Conservation (phyloP, 2,888 invertebrate genomes). For the Melieria picta region DNA sequence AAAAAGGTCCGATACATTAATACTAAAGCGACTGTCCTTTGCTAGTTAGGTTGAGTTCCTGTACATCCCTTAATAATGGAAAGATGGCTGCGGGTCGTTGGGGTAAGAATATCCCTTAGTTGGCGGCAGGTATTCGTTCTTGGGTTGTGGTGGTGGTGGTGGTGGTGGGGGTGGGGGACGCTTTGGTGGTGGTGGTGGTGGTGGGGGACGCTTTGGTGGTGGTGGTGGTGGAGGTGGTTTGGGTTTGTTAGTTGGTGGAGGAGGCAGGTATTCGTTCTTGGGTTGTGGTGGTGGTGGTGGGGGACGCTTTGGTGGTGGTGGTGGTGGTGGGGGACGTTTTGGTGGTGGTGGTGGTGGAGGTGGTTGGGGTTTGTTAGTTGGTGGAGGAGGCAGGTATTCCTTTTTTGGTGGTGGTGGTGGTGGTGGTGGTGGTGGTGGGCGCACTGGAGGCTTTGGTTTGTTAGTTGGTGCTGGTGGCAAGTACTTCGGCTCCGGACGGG, state of each 20-base stretch:
- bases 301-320: slow-evolving; percentile 33
- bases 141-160: slow-evolving; percentile 34
- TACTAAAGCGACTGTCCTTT: slow-evolving; percentile 25
- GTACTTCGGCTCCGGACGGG: slow-evolving; percentile 30
- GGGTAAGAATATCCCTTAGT: slow-evolving; percentile 56
- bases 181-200: slow-evolving; percentile 33
- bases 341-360: slow-evolving; percentile 32
- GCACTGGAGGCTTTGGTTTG: slow-evolving; percentile 23
- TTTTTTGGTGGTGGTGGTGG: slow-evolving; percentile 30
- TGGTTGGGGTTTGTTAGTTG: slow-evolving; percentile 28
- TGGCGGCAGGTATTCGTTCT: slow-evolving; percentile 42
- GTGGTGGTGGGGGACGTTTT: slow-evolving; percentile 31
- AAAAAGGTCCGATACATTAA: slow-evolving; percentile 17
- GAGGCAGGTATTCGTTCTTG: slow-evolving; percentile 41
- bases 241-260: slow-evolving; percentile 34
- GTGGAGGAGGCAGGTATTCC: slow-evolving; percentile 42
- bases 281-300: slow-evolving; percentile 29
- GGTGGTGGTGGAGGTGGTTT: slow-evolving; percentile 33
- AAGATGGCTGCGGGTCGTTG: slow-evolving; percentile 59
- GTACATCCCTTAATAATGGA: slow-evolving; percentile 49
- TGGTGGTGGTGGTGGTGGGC: slow-evolving; percentile 27
- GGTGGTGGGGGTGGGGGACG: slow-evolving; percentile 40
- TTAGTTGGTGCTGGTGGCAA: slow-evolving; percentile 32
- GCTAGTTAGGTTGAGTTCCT: not conserved
- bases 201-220: slow-evolving; percentile 19